Evolutionary conservation across 1,140 invertebrate species (phyloP), one percentile per base, ranked within the genome.

Genomic region (Sogatella furcifera): DNA sequence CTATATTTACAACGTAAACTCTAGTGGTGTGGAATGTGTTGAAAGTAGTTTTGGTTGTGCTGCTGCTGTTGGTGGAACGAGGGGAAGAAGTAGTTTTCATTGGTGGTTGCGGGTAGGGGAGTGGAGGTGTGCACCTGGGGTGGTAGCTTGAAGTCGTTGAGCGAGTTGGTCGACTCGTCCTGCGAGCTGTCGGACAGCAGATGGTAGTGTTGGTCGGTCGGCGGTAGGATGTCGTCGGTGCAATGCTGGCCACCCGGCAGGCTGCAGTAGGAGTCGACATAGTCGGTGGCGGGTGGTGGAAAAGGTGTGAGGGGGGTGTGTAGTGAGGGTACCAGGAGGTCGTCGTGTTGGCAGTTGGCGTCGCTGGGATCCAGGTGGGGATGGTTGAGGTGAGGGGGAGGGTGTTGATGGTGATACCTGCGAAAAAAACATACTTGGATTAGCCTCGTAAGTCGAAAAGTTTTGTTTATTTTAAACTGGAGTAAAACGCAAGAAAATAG

Each of bases 21-120:
- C 42, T 60, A 60, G 38, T 60, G 59, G 34, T 60, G 59, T 34
- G 59, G 49, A 52, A 60, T 22, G 52, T 60, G 59, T 34, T 60
- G 59, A 31, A 60, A 53, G 52, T 60, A 60, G 52, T 54, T 60
- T 34, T 60, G 52, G 28, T 52, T 59, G 24, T 60, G 59, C 19
- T 52, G 55, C 14, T 28, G n/a, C n/a, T n/a, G n/a, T n/a, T n/a
- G n/a, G n/a, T 52, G 59, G 31, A 60, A 60, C 6, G 59, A 38
- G 19, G 53, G 59, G 21, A 60, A 60, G 52, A 60, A 60, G 17
- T 10, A 28, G 24, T 28, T 28, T 2, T 42, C 19, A 54, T 38
- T 19, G 43, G 13, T 17, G 46, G 42, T 46, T 28, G 14, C 2
- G 42, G 11, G 38, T 24, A 5, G 22, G 49, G 52, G 14, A 54